Evolutionary conservation across 2,888 invertebrate genomes (phyloP).

Genomic region (Cosmia pyralina): DNA sequence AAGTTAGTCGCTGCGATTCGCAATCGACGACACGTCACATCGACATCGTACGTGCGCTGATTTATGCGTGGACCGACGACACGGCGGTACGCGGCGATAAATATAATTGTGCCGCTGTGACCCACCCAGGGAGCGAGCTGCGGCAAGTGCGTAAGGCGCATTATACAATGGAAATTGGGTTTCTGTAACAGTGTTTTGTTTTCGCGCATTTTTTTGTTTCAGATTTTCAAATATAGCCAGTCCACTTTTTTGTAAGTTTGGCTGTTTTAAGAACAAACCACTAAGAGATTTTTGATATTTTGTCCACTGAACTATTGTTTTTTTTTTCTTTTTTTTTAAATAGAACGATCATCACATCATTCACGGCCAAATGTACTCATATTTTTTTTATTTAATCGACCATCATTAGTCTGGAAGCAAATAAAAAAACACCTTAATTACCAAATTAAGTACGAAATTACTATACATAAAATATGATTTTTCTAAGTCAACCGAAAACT

Average conservation of each 20-base stretch:
- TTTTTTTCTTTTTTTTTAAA: neutral
- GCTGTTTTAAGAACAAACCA: neutral
- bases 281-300: neutral
- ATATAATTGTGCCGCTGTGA: slow-evolving; percentile 82
- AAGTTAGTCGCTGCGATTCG: slow-evolving; percentile 62
- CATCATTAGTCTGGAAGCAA: neutral
- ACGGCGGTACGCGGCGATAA: slow-evolving; percentile 80
- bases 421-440: neutral
- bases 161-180: slow-evolving; percentile 66
- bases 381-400: too few relatives aligned
- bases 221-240: neutral
- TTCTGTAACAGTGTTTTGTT: slow-evolving; percentile 15
- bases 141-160: slow-evolving; percentile 78
- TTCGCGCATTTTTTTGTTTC: neutral
- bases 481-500: neutral
- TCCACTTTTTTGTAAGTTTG: too few relatives aligned
- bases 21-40: slow-evolving; percentile 72
- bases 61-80: slow-evolving; percentile 82
- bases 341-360: too few relatives aligned
- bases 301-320: neutral
- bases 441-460: neutral
- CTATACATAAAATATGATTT: neutral
- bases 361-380: too few relatives aligned
- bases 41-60: slow-evolving; percentile 77
- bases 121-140: slow-evolving; percentile 80